Conservation (phyloP, 2,113 vertebrate genomes). For the Theropithecus gelada region DNA sequence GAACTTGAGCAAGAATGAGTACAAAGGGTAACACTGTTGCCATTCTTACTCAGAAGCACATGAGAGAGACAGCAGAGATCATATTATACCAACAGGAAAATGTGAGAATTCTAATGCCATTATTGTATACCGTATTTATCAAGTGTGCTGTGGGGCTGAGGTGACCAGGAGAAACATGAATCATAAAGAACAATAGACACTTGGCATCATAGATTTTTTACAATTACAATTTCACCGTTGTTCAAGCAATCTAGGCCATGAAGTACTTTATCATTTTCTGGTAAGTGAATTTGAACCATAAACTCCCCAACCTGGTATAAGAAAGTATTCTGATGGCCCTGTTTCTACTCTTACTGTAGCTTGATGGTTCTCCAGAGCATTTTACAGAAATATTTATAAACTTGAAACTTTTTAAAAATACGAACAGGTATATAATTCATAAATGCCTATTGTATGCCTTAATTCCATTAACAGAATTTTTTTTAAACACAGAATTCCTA, state of each 20-base stretch:
- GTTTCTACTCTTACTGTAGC: neutral
- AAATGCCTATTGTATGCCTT: neutral
- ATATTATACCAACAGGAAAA: neutral
- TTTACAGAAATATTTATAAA: neutral
- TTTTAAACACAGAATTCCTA: slow-evolving; percentile 1
- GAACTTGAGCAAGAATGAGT: neutral
- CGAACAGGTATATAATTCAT: neutral
- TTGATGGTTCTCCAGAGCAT: neutral
- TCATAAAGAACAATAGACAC: neutral
- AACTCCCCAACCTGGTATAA: neutral
- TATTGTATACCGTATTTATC: neutral
- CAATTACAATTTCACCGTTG: neutral
- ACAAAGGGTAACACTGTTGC: neutral
- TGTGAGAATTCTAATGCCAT: neutral
- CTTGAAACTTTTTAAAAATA: neutral
- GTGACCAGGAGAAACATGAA: neutral
- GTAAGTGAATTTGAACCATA: neutral
- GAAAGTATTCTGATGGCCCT: neutral
- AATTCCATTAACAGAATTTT: neutral
- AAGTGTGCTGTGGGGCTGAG: neutral
- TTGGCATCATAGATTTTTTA: neutral
- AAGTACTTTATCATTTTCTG: neutral
- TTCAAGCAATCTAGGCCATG: neutral
- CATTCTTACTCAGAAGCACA: neutral
- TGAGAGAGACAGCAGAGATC: neutral